Percentiles rank a stretch among this genome's conserved stretches.
Conservation (phyloP, 2,888 invertebrate genomes). For the Drosophila fungiperda region DNA sequence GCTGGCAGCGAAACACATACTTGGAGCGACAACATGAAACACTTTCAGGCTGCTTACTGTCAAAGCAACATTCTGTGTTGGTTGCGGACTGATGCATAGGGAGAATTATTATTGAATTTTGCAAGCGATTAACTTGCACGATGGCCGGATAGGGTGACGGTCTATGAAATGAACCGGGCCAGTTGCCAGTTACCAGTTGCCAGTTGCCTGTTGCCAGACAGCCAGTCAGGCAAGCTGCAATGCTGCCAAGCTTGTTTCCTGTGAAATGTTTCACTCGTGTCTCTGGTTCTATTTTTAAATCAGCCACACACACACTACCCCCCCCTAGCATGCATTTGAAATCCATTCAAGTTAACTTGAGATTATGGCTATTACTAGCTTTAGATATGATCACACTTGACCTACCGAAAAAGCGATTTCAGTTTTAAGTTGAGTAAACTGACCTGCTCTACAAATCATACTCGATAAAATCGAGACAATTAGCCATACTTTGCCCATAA, state of each 20-base stretch:
- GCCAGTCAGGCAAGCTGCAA: constrained; percentile 27
- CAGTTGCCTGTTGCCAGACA: constrained; percentile 9
- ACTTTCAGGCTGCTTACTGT: constrained; percentile 73
- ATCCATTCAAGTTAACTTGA: constrained; percentile 40
- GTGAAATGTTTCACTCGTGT: constrained; percentile 14
- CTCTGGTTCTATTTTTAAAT: constrained; percentile 52
- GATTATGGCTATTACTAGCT: neutral
- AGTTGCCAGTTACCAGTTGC: constrained; percentile 22
- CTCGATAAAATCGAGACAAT: constrained; percentile 13
- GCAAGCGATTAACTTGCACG: constrained; percentile 81
- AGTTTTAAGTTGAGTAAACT: constrained; percentile 21
- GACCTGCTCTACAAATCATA: constrained; percentile 40
- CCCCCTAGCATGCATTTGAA: constrained; percentile 29
- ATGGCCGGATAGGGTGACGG: constrained; percentile 30
- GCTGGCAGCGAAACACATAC: constrained; percentile 26
- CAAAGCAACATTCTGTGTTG: constrained; percentile 32
- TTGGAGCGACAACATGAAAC: constrained; percentile 69
- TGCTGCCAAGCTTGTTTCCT: constrained; percentile 38
- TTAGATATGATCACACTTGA: constrained; percentile 11
- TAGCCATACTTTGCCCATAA: constrained; percentile 34
- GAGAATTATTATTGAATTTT: constrained; percentile 80
- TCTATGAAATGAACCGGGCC: neutral
- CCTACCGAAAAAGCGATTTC: neutral
- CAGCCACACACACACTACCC: constrained; percentile 21
- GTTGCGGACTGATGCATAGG: constrained; percentile 34